Base-by-base conservation (phyloP, 2,113 vertebrate species). In the Solea senegalensis region DNA sequence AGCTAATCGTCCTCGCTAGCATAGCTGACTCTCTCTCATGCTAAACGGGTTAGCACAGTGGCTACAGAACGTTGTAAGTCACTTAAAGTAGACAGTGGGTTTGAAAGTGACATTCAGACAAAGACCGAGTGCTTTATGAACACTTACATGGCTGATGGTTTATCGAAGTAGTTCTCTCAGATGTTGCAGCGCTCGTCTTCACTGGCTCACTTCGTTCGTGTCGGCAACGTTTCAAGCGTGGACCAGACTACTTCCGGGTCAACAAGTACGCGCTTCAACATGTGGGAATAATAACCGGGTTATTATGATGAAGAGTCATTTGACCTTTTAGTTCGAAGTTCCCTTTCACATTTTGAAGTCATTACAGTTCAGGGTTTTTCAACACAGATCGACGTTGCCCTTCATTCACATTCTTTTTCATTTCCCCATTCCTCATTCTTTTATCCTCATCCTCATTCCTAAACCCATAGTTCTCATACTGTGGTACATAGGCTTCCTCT, bases 221-320 rank as follows among this genome's bases (percentile, higher is more conserved):
- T 60, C 0, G 2, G 0, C 26, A 73, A 88, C 83, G 89, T 66
- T 10, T 54, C 26, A 7, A 66, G 81, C 72, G 80, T 86, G 85
- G n/a, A 67, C 0, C 0, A 0, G 40, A 8, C 43, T 66, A 80
- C 88, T 86, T 91, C 90, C 90, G 88, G 88, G 66, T 83, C 2
- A 41, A 3, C 2, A 0, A 15, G 8, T 10, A 16, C 48, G 74
- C 83, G 82, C 72, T 4, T 55, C 1, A 58, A 59, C 4, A 0
- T 7, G 2, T 3, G 9, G 2, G 0, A 46, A 77, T 9, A 14
- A 57, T 62, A 74, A 26, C 88, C 90, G 88, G 90, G 80, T 90
- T 11, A 68, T 13, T 34, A 34, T 34, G 34, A 34, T 34, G 34
- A 34, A 21, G 21, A 21, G 21, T 21, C 21, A 21, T 21, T 21